Evolutionary conservation across 2,888 invertebrate genomes (phyloP), one percentile per base, ranked within the genome.

Genomic region (Chrysolina haemoptera): DNA sequence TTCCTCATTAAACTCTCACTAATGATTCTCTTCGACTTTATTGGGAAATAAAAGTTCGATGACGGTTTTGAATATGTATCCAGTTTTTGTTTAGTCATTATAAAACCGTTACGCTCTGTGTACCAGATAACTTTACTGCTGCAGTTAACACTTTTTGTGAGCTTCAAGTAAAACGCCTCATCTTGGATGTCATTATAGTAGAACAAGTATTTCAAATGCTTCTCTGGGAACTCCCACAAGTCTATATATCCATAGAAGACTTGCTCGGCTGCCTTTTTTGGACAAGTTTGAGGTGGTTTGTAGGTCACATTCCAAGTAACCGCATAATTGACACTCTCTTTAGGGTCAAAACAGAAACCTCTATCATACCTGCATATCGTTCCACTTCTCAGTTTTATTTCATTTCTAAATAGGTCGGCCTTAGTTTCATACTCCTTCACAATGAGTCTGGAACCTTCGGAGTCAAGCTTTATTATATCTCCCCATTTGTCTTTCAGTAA

Each of bases 331-430:
- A 27, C 22, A n/a, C 41, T n/a, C 14, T 67, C 68, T 41, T 35
- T 59, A 10, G 64, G 68, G 8, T 73, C 73, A 12, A 65, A 73
- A 40, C 73, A 73, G 46, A 73, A 69, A 46, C 73, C 73, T 48
- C 73, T 68, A 16, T 69, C 65, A 41, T 69, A 73, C 40, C 69
- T 55, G 46, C 73, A 73, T 9, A 43, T 16, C 0, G 68, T 73
- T 11, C 69, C 65, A 9, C 64, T 55, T 46, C 53, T 68, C 10
- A 73, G 22, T 14, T 14, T 10, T 2, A 73, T 55, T 66, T 70
- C 62, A 35, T 73, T 70, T n/a, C 62, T 69, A 2, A 70, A 53
- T 12, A 73, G 50, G 50, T 73, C 73, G 10, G 73, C 73, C 35
- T 66, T 66, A 6, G 73, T 40, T 22, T 46, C 46, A 22, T 73